These are phyloP conservation scores for Petrosia ficiformis DNA, from an alignment of 37 sponge, comb jelly and placozoan species.

Conservation along the genomic window DNA sequence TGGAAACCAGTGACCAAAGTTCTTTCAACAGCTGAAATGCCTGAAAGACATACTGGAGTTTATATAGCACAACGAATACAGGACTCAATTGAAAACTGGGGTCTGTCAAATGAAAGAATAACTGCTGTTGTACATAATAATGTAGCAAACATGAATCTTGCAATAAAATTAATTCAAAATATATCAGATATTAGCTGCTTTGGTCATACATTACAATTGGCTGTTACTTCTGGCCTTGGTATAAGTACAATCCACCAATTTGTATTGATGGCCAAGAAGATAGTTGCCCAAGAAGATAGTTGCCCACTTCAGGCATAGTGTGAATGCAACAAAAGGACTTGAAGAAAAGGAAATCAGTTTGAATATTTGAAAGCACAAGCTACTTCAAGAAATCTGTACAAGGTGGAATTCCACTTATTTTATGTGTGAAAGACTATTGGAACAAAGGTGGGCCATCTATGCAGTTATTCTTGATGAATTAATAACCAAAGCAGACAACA, in stretches of 20 bases:
- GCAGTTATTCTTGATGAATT: slow-evolving; percentile 4
- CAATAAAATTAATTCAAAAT: neutral
- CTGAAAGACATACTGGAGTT: slow-evolving; percentile 9
- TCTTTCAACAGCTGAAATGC: neutral
- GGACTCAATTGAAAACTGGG: neutral
- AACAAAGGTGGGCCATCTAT: slow-evolving; percentile 1
- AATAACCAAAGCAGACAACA: neutral
- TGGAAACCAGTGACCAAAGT: slow-evolving; percentile 13
- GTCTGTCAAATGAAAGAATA: neutral
- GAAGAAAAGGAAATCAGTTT: neutral
- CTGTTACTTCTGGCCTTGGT: neutral
- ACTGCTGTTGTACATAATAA: slow-evolving; percentile 10
- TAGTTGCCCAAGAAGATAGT: neutral
- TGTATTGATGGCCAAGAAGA: no score
- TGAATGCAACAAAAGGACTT: slow-evolving; percentile 1
- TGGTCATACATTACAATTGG: slow-evolving; percentile 5
- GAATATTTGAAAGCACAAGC: neutral
- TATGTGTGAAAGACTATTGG: slow-evolving; percentile 14
- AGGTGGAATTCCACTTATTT: slow-evolving; percentile 26
- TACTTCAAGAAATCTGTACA: slow-evolving; percentile 15
- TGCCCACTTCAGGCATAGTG: slow-evolving; percentile 5
- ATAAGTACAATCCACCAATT: neutral
- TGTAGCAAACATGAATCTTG: neutral
- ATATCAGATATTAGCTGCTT: neutral
- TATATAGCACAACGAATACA: neutral